Conservation (phyloP, 2,797 vertebrate genomes). For the Carapus acus region DNA sequence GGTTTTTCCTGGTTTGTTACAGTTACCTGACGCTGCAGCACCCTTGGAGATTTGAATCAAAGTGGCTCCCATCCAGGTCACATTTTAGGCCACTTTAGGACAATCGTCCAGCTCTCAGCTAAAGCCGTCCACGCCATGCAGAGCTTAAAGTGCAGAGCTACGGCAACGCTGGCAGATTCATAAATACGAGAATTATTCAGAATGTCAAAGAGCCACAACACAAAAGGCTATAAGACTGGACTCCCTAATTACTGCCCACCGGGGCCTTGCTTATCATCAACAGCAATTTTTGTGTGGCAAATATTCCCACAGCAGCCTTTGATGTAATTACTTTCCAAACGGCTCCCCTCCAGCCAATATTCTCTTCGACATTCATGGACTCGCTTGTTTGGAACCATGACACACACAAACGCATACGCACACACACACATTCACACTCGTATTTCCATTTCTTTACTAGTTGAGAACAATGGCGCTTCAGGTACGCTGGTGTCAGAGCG, state of each 20-base stretch:
- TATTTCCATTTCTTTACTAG: slow-evolving; percentile 53
- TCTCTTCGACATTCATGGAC: slow-evolving; percentile 67
- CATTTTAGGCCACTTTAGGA: no score
- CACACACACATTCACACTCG: slow-evolving; percentile 58
- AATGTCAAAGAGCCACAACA: slow-evolving; percentile 54
- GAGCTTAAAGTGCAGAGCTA: no score
- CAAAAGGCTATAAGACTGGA: slow-evolving; percentile 57
- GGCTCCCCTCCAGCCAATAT: slow-evolving; percentile 69
- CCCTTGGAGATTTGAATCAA: no score
- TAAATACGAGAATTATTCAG: slow-evolving; percentile 61
- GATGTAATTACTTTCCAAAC: slow-evolving; percentile 78
- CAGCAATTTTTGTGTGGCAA: slow-evolving; percentile 69
- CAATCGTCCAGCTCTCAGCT: no score
- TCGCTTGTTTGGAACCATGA: slow-evolving; percentile 62
- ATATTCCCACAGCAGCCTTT: slow-evolving; percentile 73
- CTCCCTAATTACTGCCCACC: slow-evolving; percentile 66
- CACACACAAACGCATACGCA: no score
- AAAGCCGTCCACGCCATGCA: no score
- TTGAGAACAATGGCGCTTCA: slow-evolving; percentile 37
- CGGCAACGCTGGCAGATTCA: slow-evolving; percentile 37
- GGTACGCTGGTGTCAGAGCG: slow-evolving; percentile 20
- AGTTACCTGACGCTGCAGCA: no score
- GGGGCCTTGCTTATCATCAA: slow-evolving; percentile 66
- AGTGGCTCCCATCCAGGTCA: no score
- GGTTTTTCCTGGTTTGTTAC: no score